Base-by-base conservation (phyloP, 2,888 invertebrate genomes). In the Strigamia maritima region DNA sequence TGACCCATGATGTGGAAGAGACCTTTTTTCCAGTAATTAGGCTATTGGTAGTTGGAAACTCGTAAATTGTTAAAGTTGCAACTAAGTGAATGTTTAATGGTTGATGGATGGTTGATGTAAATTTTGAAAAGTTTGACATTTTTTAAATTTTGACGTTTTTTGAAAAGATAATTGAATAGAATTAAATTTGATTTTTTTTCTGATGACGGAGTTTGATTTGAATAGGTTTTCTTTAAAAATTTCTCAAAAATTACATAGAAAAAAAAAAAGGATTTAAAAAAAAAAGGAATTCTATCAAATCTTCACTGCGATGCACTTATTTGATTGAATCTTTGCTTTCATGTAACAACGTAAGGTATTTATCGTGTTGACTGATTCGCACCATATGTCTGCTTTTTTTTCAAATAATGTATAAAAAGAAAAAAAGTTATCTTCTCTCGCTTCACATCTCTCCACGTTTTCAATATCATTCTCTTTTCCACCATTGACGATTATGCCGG, bases 331-430 rank as follows among this genome's bases (percentile, higher is more conserved):
- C 6, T 19, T 19, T 54, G 19, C 54, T 19, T 54, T 54, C 26
- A 28, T 70, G 70, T 70, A 70, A 70, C 35, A 28, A 70, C 70
- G 70, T 28, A 70, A 70, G 70, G 70, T 70, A 70, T 70, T 70
- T 70, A 70, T 70, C 70, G 70, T 70, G 70, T 70, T 70, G 70
- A 70, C 70, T 70, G 70, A 70, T 70, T 70, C 70, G 70, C 70
- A 70, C 70, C 70, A 70, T 70, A 70, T 28, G 70, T 70, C 70
- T 28, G 14, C 70, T 10, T 70, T 28, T 28, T 70, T 70, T 16
- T 7, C 19, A 70, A 70, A 70, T n/a, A n/a, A n/a, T 70, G 70
- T 10, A 28, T 26, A 26, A 70, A 70, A n/a, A 26, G 24, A 70
- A 70, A 70, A n/a, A 28, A 70, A 26, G 24, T 70, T 14, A 70